These are phyloP conservation scores for Heliconius melpomene DNA, from an alignment of 1,140 invertebrate genomes.

Conservation along the genomic window DNA sequence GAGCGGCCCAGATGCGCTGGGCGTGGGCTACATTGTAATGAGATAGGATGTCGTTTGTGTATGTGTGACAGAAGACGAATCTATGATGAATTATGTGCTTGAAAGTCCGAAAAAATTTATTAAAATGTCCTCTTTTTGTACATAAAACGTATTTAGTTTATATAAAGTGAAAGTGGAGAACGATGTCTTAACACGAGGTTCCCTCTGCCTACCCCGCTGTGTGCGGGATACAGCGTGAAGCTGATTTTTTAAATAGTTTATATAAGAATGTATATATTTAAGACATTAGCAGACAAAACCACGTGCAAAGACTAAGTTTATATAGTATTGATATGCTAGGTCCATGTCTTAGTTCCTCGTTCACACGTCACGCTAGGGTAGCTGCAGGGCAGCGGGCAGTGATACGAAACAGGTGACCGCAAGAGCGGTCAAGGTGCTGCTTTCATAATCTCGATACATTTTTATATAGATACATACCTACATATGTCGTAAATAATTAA, in stretches of 20 bases:
- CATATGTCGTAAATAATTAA: conserved; percentile 7
- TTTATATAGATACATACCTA: neutral
- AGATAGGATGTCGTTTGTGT: conserved; percentile 9
- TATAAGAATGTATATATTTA: neutral
- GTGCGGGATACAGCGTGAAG: too few species aligned
- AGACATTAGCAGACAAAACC: too few species aligned
- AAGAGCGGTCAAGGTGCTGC: conserved; percentile 47
- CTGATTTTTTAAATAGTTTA: neutral
- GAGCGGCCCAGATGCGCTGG: conserved; percentile 34
- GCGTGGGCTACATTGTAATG: conserved; percentile 32
- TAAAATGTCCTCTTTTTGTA: too few species aligned
- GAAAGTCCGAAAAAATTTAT: too few species aligned
- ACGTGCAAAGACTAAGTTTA: neutral
- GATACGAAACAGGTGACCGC: conserved; percentile 46
- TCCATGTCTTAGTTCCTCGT: conserved; percentile 12
- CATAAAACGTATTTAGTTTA: too few species aligned
- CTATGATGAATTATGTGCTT: neutral
- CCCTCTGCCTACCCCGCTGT: too few species aligned
- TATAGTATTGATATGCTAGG: neutral
- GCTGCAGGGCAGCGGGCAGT: conserved; percentile 33
- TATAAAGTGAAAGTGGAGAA: too few species aligned
- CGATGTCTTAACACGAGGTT: too few species aligned
- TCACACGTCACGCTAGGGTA: conserved; percentile 46
- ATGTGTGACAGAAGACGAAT: neutral
- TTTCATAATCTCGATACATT: conserved; percentile 21